phyloP scores from a whole-genome alignment of 1,140 invertebrate genomes.

The Oppia nitens region DNA sequence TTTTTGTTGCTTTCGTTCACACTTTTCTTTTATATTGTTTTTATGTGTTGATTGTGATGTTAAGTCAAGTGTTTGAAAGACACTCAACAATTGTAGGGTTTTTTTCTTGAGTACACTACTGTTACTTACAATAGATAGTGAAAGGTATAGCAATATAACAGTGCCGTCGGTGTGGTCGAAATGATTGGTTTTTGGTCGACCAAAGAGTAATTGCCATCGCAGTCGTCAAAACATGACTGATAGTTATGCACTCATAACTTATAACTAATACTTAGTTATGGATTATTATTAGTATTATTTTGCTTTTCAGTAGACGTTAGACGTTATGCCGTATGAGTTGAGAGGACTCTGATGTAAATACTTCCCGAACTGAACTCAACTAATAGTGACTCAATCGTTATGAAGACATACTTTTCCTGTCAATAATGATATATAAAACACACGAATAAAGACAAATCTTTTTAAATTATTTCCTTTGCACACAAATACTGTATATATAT shows the following conservation, averaged over 20 bases:
- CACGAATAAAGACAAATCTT: not conserved
- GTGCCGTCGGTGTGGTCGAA: too few species aligned
- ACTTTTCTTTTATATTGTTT: not conserved
- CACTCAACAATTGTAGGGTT: not conserved
- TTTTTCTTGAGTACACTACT: not conserved
- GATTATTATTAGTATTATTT: too few species aligned
- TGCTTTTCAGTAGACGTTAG: too few species aligned
- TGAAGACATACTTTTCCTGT: not conserved
- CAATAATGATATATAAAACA: not conserved
- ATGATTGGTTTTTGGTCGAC: not conserved
- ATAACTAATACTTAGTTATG: not conserved
- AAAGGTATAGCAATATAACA: too few species aligned
- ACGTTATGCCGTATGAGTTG: too few species aligned
- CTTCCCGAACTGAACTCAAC: not conserved
- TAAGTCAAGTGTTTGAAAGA: not conserved
- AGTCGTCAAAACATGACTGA: not conserved
- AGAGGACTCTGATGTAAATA: not conserved
- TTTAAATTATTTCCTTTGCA: not conserved
- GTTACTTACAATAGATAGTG: not conserved
- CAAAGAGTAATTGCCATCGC: not conserved
- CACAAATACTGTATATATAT: too few species aligned
- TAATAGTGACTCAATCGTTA: too few species aligned
- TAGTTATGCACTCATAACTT: not conserved
- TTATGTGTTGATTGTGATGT: not conserved
- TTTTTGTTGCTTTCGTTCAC: not conserved